These are phyloP conservation scores for Myiagra hebetior DNA, from an alignment of 2,113 vertebrate genomes.

Conservation along the genomic window DNA sequence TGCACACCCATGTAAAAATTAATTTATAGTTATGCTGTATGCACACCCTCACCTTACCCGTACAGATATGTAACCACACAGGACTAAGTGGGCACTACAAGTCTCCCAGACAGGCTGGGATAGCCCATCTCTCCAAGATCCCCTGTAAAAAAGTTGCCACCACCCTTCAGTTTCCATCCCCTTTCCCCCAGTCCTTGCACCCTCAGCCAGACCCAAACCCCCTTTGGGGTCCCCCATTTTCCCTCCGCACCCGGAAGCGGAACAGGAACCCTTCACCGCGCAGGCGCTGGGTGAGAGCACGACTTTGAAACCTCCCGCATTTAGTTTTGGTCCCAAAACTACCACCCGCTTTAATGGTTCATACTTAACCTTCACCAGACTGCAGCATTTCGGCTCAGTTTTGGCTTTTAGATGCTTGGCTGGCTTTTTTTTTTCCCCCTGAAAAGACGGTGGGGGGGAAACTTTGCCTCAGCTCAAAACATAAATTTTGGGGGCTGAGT, in stretches of 20 bases:
- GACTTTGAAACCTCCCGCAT: neutral
- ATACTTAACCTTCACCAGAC: neutral
- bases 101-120: neutral
- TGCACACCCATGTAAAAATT: fast-evolving
- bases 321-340: neutral
- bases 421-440: neutral
- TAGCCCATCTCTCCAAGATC: neutral
- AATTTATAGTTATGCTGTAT: no score
- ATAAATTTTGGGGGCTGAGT: neutral
- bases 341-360: fast-evolving
- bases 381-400: neutral
- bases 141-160: neutral
- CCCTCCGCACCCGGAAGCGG: fast-evolving
- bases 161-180: neutral
- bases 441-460: neutral
- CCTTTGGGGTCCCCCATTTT: neutral
- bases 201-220: fast-evolving
- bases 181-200: fast-evolving
- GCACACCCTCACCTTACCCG: fast-evolving
- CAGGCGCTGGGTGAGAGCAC: neutral
- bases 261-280: neutral
- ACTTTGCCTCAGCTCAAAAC: neutral
- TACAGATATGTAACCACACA: no score
- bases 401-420: neutral
- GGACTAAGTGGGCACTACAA: fast-evolving